Percentiles rank a stretch among this genome's conserved stretches.
phyloP scores from a whole-genome alignment of 2,888 invertebrate genomes.

The Aricia artaxerxes region DNA sequence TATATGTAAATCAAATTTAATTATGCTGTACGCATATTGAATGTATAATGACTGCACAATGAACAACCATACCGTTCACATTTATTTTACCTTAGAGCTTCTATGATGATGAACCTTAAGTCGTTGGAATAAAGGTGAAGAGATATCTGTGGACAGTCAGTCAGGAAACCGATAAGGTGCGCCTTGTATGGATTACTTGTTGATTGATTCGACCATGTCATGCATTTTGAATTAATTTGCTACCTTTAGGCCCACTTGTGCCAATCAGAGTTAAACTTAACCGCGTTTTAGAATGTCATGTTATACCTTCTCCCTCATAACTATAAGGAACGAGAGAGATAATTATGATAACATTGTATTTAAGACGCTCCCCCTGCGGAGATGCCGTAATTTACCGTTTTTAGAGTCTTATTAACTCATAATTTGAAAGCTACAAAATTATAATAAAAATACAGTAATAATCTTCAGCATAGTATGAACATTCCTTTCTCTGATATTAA shows the following conservation, averaged over 20 bases:
- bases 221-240: slow-evolving; percentile 8
- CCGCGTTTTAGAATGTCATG: too few species aligned
- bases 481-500: too few species aligned
- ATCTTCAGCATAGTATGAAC: too few species aligned
- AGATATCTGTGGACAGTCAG: neutral
- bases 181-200: slow-evolving; percentile 20
- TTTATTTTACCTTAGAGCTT: neutral
- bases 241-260: neutral
- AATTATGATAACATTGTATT: too few species aligned
- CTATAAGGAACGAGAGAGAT: too few species aligned
- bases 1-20: neutral
- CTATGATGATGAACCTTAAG: neutral
- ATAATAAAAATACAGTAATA: too few species aligned
- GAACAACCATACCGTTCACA: neutral
- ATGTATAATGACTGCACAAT: slow-evolving; percentile 1
- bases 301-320: too few species aligned
- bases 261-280: neutral
- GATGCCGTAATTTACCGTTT: too few species aligned
- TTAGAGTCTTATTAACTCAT: too few species aligned
- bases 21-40: slow-evolving; percentile 5
- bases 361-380: too few species aligned
- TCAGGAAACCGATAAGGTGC: slow-evolving; percentile 9
- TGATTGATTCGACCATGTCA: slow-evolving; percentile 24
- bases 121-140: neutral
- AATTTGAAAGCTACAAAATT: too few species aligned